Evolutionary conservation across 2,113 vertebrate species (phyloP).

Genomic region (Phyllopteryx taeniolatus): DNA sequence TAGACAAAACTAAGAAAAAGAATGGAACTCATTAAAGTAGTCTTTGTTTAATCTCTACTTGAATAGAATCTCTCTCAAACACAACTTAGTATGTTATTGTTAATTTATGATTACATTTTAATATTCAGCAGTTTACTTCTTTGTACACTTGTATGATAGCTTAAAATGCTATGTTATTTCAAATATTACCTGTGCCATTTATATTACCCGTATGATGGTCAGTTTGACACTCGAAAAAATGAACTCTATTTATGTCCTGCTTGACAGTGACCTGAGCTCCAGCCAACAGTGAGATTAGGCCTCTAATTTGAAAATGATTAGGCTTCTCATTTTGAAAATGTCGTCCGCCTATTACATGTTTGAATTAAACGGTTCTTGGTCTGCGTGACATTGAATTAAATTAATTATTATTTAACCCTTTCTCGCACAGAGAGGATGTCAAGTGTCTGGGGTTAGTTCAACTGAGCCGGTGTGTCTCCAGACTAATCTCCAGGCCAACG

Average conservation of each 20-base stretch:
- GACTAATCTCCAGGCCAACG: slow-evolving; percentile 50
- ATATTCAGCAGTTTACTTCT: too few relatives aligned
- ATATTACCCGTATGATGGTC: not conserved
- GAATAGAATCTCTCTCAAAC: too few relatives aligned
- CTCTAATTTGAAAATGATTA: too few relatives aligned
- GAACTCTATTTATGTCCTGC: not conserved
- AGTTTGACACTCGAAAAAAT: not conserved
- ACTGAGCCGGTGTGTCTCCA: slow-evolving; percentile 52
- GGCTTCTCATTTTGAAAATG: too few relatives aligned
- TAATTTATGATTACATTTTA: too few relatives aligned
- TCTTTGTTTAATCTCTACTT: too few relatives aligned
- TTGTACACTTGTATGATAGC: too few relatives aligned
- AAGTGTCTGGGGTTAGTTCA: slow-evolving; percentile 36
- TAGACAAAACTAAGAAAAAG: too few relatives aligned
- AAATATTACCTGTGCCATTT: too few relatives aligned
- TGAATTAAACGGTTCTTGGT: not conserved
- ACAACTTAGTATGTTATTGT: too few relatives aligned
- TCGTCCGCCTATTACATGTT: not conserved
- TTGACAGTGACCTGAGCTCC: not conserved
- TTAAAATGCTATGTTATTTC: too few relatives aligned
- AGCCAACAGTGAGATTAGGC: not conserved
- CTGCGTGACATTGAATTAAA: not conserved
- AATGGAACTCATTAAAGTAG: too few relatives aligned
- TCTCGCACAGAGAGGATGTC: slow-evolving; percentile 23
- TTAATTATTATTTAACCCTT: not conserved